Evolutionary conservation across 2,888 invertebrate species (phyloP), one percentile per base, ranked within the genome.

Genomic region (Kryphioiulus occultus): DNA sequence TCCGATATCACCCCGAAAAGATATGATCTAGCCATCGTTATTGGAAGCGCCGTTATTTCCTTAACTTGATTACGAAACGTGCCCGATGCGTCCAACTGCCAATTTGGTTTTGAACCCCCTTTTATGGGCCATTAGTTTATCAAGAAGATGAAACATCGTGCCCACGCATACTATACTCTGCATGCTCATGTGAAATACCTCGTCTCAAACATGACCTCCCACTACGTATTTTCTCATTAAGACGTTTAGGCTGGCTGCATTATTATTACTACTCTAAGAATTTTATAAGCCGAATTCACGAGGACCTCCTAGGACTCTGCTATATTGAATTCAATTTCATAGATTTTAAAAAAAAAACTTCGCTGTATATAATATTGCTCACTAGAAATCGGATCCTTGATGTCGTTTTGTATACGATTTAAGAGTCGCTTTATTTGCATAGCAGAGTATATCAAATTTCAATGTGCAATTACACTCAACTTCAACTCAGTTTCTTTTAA

Each of bases 101-200:
- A 78, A 78, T 78, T 78, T 78, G 78, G 78, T 78, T 78, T 78
- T 78, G 78, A 78, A 78, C 78, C 78, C 78, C 30, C 78, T 78
- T 78, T 78, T 78, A 78, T 78, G 78, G 78, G 30, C 78, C 78
- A 78, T 78, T 78, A 78, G 78, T 78, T 78, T 30, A 78, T 78
- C 30, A 26, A 78, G 78, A 78, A 78, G 78, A 78, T 78, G 78
- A 78, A 78, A 78, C 78, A 10, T 78, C 30, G 30, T 30, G 78
- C 78, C 78, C 78, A 30, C 17, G 30, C 30, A 78, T n/a, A 44
- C 44, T 44, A 44, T 30, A 17, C 78, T 30, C 10, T 78, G 30
- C 26, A 30, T 26, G 78, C 78, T 22, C 26, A 22, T 68, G 22
- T 12, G 22, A 78, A 32, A 30, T 78, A 30, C 15, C 26, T 9